Evolutionary conservation across 2,797 vertebrate species (phyloP).

Genomic region (Sebastiscus tertius): DNA sequence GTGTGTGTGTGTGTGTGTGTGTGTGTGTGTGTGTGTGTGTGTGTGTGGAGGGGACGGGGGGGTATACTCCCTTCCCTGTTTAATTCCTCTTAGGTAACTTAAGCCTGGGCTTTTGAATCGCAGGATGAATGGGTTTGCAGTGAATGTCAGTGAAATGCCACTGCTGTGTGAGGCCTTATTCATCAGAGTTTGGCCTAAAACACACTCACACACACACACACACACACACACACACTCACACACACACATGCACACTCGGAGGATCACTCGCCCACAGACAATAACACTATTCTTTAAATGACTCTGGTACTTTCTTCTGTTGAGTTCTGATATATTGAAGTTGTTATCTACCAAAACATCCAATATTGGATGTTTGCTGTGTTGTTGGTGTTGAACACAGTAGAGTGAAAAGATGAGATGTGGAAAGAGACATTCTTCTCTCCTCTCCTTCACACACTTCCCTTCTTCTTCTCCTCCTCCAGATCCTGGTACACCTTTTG

Average conservation of each 20-base stretch:
- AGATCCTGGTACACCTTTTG: slow-evolving; percentile 84
- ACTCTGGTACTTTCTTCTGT: background rate
- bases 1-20: background rate
- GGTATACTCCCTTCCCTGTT: slow-evolving; percentile 48
- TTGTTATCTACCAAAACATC: background rate
- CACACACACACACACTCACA: slow-evolving; percentile 6
- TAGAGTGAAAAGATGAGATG: background rate
- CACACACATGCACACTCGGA: background rate
- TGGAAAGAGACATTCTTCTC: background rate
- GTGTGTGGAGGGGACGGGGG: background rate
- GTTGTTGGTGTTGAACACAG: background rate
- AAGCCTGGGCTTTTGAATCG: slow-evolving; percentile 72
- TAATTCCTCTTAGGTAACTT: slow-evolving; percentile 76
- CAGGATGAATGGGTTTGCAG: slow-evolving; percentile 71
- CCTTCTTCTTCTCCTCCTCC: background rate
- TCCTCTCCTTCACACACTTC: background rate
- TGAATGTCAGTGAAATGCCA: slow-evolving; percentile 81
- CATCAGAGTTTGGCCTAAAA: slow-evolving; percentile 61
- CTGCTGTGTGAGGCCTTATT: slow-evolving; percentile 76
- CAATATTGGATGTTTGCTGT: background rate
- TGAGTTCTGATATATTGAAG: background rate
- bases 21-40: background rate
- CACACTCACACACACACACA: background rate
- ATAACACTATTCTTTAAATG: slow-evolving; percentile 33
- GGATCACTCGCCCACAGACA: slow-evolving; percentile 18